Evolutionary conservation across 2,888 invertebrate species (phyloP), one percentile per base, ranked within the genome.

Genomic region (Brachypterus glaber): DNA sequence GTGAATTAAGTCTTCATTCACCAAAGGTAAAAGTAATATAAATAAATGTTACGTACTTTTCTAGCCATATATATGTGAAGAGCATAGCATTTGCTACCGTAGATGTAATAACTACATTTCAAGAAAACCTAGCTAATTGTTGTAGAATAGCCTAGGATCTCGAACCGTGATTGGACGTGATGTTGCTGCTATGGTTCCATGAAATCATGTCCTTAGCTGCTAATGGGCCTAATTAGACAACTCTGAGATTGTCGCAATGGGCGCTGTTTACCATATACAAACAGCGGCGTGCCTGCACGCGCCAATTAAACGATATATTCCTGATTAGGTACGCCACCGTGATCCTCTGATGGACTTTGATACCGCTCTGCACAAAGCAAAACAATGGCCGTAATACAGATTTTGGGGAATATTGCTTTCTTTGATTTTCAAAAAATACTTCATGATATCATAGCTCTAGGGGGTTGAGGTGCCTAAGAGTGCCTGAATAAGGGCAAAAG

Each of bases 221-320:
- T 59, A 59, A 59, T 58, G 58, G 54, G 52, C 40, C 57, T 57
- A 59, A 59, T 59, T 59, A 58, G 58, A 48, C 48, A 51, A 47
- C 53, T 57, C 59, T 50, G 59, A 55, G 59, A 59, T 59, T 59
- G 58, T 54, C 59, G 57, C 57, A 55, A 59, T 58, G 59, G 56
- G 54, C 49, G 54, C 56, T 55, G 52, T 46, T 52, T 52, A 45
- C 55, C 55, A 55, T 55, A 53, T 53, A 49, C 37, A 49, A 40
- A 34, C 45, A 44, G 36, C 43, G 44, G 54, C 54, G 52, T 42
- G 51, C 45, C 51, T 50, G 47, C 53, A 54, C 54, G 56, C 51
- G 49, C 50, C 52, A 54, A 54, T 54, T 55, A 53, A 53, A 53
- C 51, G 50, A 52, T 52, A 53, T 51, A 49, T 52, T 52, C 52